Conservation (phyloP, 1,140 invertebrate species). For the Drosophila melanica region DNA sequence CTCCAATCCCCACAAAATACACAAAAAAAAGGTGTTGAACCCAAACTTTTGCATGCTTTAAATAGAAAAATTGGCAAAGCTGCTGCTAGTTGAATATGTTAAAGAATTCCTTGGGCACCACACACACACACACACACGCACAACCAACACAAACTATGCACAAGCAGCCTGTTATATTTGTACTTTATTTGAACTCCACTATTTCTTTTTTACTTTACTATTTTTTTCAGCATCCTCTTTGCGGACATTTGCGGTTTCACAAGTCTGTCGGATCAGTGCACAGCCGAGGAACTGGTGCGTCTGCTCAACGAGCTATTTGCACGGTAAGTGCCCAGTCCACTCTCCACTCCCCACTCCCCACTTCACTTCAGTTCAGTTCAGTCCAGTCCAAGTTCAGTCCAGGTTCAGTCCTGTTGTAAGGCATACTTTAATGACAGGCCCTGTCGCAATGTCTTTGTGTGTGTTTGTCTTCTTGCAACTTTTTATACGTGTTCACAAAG, state of each 20-base stretch:
- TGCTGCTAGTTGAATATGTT: constrained; percentile 36
- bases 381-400: constrained; percentile 6
- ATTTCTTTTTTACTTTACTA: not conserved
- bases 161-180: constrained; percentile 37
- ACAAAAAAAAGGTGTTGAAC: not conserved
- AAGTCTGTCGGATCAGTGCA: constrained; percentile 96
- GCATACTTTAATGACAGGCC: constrained; percentile 54
- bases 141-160: constrained; percentile 12
- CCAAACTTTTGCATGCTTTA: constrained; percentile 5
- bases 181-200: constrained; percentile 20
- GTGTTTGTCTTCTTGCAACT: constrained; percentile 1
- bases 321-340: constrained; percentile 86
- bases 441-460: not conserved
- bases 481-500: constrained; percentile 2
- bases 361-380: not conserved
- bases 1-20: not conserved
- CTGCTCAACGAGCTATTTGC: constrained; percentile 98
- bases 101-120: constrained; percentile 31
- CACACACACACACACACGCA: constrained; percentile 6
- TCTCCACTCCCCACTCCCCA: not conserved
- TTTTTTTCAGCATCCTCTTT: constrained; percentile 94
- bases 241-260: constrained; percentile 99
- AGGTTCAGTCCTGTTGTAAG: constrained; percentile 9
- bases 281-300: constrained; percentile 96
- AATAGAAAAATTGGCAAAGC: constrained; percentile 5